Evolutionary conservation across 2,888 invertebrate species (phyloP), one percentile per base, ranked within the genome.

Genomic region (Rhopalosiphum nymphaeae): DNA sequence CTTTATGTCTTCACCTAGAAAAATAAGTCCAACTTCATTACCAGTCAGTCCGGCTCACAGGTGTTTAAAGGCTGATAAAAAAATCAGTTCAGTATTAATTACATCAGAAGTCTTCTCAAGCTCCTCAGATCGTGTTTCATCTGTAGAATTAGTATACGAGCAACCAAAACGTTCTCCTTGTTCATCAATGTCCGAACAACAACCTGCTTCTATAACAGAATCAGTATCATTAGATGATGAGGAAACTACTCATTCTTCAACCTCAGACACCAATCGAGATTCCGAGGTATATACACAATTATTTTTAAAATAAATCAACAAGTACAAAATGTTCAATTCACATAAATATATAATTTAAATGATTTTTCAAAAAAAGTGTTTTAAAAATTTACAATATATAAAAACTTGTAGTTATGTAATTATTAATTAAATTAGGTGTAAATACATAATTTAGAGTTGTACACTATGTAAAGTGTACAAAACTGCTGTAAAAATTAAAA

Each of bases 181-280:
- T 86, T 90, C 90, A 85, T 94, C 94, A 94, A 94, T 91, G 90
- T 94, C 94, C 94, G 86, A 91, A 94, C 94, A 94, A 91, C 90
- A 91, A 13, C 94, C 94, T 56, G 21, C 86, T 94, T 94, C 94
- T 91, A 53, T 91, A 25, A 94, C 90, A 42, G 94, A 94, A 94
- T 94, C 94, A 86, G 86, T 94, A 61, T 94, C 94, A 42, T 91
- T 94, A 86, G 94, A 94, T 67, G 94, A 94, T 42, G 91, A 86
- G 2, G 90, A 94, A 91, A 94, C 61, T 49, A 94, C 86, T 42
- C 85, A 85, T 61, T 86, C 94, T 86, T 94, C 94, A 49, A 67
- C 26, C 86, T 94, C 94, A 85, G 91, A 94, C 91, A 67, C 78
- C 90, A 91, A 53, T 26, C 91, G 67, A 49, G 94, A 86, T 61